Evolutionary conservation across 1,140 invertebrate species (phyloP).

Genomic region (Drosophila equinoxialis): DNA sequence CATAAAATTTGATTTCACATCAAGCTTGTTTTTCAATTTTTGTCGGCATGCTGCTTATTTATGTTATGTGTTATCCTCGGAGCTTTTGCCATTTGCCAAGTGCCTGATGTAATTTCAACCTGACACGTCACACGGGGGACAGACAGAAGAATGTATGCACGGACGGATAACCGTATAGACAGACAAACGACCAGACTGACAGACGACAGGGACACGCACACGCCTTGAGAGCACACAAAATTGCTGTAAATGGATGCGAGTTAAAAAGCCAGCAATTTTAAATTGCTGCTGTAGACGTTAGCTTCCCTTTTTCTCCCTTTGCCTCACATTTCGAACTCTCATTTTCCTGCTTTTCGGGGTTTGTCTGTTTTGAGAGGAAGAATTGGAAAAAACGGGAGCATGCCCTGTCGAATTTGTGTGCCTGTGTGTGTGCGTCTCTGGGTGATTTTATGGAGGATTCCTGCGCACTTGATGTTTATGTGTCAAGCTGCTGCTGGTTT

Average conservation of each 20-base stretch:
- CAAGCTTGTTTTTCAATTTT: constrained; percentile 64
- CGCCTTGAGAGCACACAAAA: constrained; percentile 62
- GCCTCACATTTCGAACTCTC: not conserved
- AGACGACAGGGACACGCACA: constrained; percentile 27
- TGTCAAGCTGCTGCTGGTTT: constrained; percentile 73
- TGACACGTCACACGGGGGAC: constrained; percentile 71
- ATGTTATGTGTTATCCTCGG: constrained; percentile 63
- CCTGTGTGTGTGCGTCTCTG: not conserved
- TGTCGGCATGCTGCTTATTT: constrained; percentile 58
- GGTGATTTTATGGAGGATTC: constrained; percentile 30
- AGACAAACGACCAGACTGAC: not conserved
- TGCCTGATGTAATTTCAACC: constrained; percentile 80
- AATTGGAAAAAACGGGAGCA: constrained; percentile 9
- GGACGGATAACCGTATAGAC: not conserved
- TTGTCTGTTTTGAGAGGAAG: not conserved
- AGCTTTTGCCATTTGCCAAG: constrained; percentile 61
- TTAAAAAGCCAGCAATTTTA: constrained; percentile 81
- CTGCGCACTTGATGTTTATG: constrained; percentile 77
- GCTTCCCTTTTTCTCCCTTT: constrained; percentile 24
- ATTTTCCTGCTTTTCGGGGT: constrained; percentile 9
- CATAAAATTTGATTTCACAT: constrained; percentile 79
- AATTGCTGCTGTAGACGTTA: constrained; percentile 72
- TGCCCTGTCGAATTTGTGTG: constrained; percentile 24
- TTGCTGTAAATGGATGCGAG: constrained; percentile 81
- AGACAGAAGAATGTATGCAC: constrained; percentile 13